These are phyloP conservation scores for Drosophila melanica DNA, from an alignment of 1,140 invertebrate genomes.

Conservation along the genomic window DNA sequence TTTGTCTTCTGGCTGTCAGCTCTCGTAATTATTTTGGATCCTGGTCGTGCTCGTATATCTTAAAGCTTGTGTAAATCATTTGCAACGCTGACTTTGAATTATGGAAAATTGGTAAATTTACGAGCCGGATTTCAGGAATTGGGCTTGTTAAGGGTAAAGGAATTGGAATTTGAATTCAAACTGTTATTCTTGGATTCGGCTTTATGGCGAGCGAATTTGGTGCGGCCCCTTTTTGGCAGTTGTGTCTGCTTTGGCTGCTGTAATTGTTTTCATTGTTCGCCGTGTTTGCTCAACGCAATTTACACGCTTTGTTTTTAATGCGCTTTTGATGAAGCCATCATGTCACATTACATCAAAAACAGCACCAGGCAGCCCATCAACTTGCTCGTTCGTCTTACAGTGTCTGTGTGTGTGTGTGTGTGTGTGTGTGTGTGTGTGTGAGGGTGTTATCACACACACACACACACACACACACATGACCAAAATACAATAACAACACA, in stretches of 20 bases:
- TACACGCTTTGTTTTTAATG: slow-evolving; percentile 79
- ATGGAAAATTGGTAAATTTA: slow-evolving; percentile 53
- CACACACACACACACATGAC: neutral
- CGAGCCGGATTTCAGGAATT: slow-evolving; percentile 27
- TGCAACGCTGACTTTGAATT: slow-evolving; percentile 45
- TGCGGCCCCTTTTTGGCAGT: neutral
- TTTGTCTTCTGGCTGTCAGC: slow-evolving; percentile 11
- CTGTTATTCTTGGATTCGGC: neutral
- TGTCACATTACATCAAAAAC: slow-evolving; percentile 81
- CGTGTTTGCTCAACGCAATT: slow-evolving; percentile 49
- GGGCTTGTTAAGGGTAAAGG: neutral
- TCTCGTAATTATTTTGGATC: slow-evolving; percentile 37
- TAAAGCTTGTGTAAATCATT: slow-evolving; percentile 50
- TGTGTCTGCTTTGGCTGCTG: neutral
- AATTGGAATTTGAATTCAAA: slow-evolving; percentile 1
- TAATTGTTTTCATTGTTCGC: slow-evolving; percentile 23
- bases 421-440: slow-evolving; percentile 46
- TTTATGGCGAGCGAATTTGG: slow-evolving; percentile 21
- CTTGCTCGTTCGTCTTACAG: neutral
- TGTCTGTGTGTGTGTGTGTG: slow-evolving; percentile 48
- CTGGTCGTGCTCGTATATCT: slow-evolving; percentile 38
- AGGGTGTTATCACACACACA: slow-evolving; percentile 42
- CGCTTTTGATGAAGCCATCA: slow-evolving; percentile 82
- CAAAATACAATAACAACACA: slow-evolving; percentile 37
- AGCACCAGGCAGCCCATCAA: slow-evolving; percentile 34